A percentile compares a stretch with the other conserved stretches of the same genome.
phyloP scores from a whole-genome alignment of 2,888 invertebrate genomes.

The Heliconius ismenius region DNA sequence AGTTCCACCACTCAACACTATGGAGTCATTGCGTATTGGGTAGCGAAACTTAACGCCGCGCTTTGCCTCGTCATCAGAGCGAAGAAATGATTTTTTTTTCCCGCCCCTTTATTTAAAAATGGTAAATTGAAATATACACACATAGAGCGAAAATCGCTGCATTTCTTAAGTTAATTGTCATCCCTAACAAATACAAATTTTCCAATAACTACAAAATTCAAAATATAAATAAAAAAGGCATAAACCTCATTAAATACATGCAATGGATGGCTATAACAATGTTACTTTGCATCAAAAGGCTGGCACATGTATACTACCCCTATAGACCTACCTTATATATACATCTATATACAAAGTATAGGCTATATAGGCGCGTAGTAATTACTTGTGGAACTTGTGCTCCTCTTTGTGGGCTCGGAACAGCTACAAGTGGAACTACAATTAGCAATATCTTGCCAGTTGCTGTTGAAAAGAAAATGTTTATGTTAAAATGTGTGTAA shows the following conservation, averaged over 20 bases:
- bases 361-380: conserved; percentile 21
- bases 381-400: conserved; percentile 34
- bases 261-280: conserved; percentile 9
- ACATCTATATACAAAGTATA: not conserved
- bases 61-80: too few relatives aligned
- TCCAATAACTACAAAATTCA: too few relatives aligned
- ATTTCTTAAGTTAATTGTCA: too few relatives aligned
- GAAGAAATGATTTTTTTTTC: too few relatives aligned
- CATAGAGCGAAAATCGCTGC: too few relatives aligned
- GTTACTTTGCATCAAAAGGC: conserved; percentile 6
- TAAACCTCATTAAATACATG: not conserved
- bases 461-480: conserved; percentile 1
- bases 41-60: too few relatives aligned
- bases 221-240: too few relatives aligned
- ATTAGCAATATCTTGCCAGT: conserved; percentile 30
- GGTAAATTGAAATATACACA: too few relatives aligned
- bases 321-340: not conserved
- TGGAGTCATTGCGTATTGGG: too few relatives aligned
- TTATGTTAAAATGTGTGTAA: not conserved
- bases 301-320: not conserved
- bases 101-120: too few relatives aligned
- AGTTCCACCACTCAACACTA: too few relatives aligned
- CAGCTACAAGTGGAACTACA: conserved; percentile 28
- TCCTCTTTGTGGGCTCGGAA: conserved; percentile 32
- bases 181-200: too few relatives aligned